These are phyloP conservation scores for Patella ulyssiponensis DNA, from an alignment of 2,888 invertebrate species.

Conservation along the genomic window DNA sequence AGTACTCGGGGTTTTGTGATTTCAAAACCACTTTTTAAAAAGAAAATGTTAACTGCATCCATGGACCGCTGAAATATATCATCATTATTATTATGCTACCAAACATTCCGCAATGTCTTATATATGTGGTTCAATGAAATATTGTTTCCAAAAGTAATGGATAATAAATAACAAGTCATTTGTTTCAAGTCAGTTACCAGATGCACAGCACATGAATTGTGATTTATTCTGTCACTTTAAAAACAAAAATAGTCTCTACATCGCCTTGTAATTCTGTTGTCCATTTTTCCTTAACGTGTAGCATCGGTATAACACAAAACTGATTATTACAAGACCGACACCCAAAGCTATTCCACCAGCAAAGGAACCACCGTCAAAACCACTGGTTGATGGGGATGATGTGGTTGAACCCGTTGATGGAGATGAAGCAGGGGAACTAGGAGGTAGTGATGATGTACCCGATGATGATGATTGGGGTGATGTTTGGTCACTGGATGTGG, in stretches of 20 bases:
- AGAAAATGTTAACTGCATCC: no score
- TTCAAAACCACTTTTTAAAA: no score
- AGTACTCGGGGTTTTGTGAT: no score
- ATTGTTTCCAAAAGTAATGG: neutral
- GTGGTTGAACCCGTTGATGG: neutral
- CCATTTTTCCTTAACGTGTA: constrained; percentile 1
- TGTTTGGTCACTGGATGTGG: neutral
- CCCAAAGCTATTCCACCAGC: constrained; percentile 22
- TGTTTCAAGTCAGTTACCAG: neutral
- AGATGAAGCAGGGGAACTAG: neutral
- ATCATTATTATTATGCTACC: no score
- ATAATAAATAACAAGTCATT: no score
- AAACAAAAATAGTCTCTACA: neutral
- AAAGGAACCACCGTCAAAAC: constrained; percentile 19
- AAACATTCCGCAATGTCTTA: constrained; percentile 1
- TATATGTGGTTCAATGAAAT: neutral
- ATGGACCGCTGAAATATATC: no score
- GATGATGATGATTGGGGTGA: neutral
- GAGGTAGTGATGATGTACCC: neutral
- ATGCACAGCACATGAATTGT: neutral
- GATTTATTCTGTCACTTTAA: neutral
- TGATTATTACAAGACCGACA: constrained; percentile 3
- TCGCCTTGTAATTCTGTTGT: constrained; percentile 14
- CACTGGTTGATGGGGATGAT: neutral
- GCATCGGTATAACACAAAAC: constrained; percentile 14